These are phyloP conservation scores for Ophonus ardosiacus DNA, from an alignment of 2,888 invertebrate species.

Conservation along the genomic window DNA sequence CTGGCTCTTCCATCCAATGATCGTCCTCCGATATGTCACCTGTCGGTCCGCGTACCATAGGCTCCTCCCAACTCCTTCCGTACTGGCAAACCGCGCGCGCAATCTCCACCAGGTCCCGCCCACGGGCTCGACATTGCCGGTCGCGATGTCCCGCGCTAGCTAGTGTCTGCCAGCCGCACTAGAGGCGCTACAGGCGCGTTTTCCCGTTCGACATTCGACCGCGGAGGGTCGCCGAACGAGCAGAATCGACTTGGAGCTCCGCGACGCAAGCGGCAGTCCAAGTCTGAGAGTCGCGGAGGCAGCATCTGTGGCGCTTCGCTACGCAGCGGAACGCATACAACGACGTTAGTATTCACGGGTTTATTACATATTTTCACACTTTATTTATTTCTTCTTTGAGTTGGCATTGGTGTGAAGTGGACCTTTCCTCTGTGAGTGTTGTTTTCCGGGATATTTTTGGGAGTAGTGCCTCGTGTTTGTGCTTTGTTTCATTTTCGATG, in stretches of 20 bases:
- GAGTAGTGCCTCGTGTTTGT: constrained; percentile 33
- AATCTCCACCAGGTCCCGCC: constrained; percentile 40
- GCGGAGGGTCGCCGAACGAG: constrained; percentile 37
- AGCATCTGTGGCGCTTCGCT: background rate
- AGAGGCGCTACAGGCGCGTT: constrained; percentile 26
- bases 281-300: constrained; percentile 3
- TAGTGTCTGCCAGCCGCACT: constrained; percentile 18
- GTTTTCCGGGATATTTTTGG: constrained; percentile 17
- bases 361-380: background rate
- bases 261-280: constrained; percentile 10
- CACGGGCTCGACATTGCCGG: constrained; percentile 38
- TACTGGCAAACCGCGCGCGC: constrained; percentile 65
- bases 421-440: constrained; percentile 19
- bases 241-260: constrained; percentile 34
- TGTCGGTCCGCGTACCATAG: constrained; percentile 70
- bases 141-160: constrained; percentile 30
- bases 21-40: constrained; percentile 73
- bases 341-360: background rate
- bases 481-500: constrained; percentile 42
- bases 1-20: constrained; percentile 57
- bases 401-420: constrained; percentile 14
- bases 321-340: background rate
- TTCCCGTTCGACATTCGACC: constrained; percentile 38
- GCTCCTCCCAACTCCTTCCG: constrained; percentile 73
- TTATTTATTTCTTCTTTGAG: constrained; percentile 3